These are phyloP conservation scores for Platichthys flesus DNA, from an alignment of 2,113 vertebrate genomes.

Conservation along the genomic window DNA sequence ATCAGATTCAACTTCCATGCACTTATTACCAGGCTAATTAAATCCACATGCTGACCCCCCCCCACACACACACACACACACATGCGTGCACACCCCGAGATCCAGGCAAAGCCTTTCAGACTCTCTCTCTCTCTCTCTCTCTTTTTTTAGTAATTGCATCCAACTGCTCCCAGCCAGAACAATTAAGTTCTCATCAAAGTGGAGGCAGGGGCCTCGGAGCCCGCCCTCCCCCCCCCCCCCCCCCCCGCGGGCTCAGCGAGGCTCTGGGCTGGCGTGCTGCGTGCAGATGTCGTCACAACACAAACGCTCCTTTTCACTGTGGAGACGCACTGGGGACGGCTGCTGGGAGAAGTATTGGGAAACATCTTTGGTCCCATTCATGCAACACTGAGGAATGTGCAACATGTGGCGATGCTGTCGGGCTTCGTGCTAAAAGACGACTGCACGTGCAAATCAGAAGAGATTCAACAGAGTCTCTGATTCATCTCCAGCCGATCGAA, in stretches of 20 bases:
- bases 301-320: neutral
- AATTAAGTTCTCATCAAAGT: constrained; percentile 75
- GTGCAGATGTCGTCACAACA: constrained; percentile 48
- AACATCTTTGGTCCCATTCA: constrained; percentile 6
- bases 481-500: too few species aligned
- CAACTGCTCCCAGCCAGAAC: constrained; percentile 68
- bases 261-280: constrained; percentile 23
- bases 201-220: constrained; percentile 52
- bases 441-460: neutral
- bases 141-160: constrained; percentile 57
- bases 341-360: constrained; percentile 25
- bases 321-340: neutral
- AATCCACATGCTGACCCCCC: constrained; percentile 59
- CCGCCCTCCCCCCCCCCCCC: too few species aligned
- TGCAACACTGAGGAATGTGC: neutral
- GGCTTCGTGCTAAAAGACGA: neutral
- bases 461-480: neutral
- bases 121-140: constrained; percentile 36
- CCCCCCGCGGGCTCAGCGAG: constrained; percentile 13
- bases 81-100: constrained; percentile 21
- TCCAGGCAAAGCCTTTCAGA: constrained; percentile 30
- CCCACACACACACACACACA: constrained; percentile 1
- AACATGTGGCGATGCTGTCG: neutral
- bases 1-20: constrained; percentile 17
- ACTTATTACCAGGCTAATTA: constrained; percentile 70